Evolutionary conservation across 1,140 invertebrate genomes (phyloP).

Genomic region (Saccostrea cuccullata): DNA sequence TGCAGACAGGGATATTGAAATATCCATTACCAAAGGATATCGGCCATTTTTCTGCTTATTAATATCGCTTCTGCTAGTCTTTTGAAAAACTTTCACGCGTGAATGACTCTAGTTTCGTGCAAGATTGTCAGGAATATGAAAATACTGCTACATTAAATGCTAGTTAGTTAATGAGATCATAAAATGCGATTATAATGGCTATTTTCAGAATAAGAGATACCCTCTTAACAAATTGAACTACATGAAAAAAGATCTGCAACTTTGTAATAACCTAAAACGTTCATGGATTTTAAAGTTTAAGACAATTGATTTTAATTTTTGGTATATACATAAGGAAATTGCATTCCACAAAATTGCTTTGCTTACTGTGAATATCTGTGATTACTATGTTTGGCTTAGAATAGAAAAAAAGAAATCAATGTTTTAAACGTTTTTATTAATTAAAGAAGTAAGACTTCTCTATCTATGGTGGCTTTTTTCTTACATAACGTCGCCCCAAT

Average conservation of each 20-base stretch:
- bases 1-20: slow-evolving; percentile 50
- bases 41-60: slow-evolving; percentile 57
- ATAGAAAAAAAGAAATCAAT: no score
- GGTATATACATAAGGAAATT: no score
- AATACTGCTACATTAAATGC: neutral
- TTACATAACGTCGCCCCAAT: neutral
- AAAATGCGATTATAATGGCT: neutral
- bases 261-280: neutral
- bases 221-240: neutral
- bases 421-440: no score
- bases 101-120: slow-evolving; percentile 11
- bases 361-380: no score
- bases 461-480: neutral
- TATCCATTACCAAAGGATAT: slow-evolving; percentile 53
- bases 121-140: slow-evolving; percentile 2
- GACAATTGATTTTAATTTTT: no score
- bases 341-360: no score
- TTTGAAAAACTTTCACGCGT: slow-evolving; percentile 26
- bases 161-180: neutral
- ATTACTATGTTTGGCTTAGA: no score
- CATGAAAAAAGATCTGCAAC: neutral
- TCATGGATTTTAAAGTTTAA: no score
- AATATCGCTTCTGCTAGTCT: slow-evolving; percentile 22
- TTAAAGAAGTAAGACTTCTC: no score
- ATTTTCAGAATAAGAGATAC: neutral